Percentiles rank a stretch among this genome's conserved stretches.
These are phyloP conservation scores for Hypsibius dujardini DNA, from an alignment of 1,140 invertebrate genomes.

Conservation along the genomic window DNA sequence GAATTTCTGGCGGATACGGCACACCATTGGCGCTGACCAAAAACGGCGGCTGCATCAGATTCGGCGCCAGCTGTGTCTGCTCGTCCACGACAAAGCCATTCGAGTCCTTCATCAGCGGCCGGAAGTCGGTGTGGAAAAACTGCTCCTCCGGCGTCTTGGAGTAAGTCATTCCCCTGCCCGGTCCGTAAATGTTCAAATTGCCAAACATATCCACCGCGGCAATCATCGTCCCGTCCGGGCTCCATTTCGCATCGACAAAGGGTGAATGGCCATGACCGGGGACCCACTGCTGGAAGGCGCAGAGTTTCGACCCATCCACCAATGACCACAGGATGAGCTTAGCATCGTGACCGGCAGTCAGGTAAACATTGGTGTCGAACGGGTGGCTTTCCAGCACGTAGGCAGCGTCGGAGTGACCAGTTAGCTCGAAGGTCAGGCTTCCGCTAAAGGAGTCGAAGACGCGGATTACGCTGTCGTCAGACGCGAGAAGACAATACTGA, in stretches of 20 bases:
- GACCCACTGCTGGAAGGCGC: conserved; percentile 43
- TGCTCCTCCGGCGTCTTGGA: conserved; percentile 53
- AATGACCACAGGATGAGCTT: conserved; percentile 58
- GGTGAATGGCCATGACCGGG: conserved; percentile 61
- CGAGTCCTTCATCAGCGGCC: conserved; percentile 65
- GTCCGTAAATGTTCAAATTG: conserved; percentile 72
- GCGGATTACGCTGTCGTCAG: conserved; percentile 59
- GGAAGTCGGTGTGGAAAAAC: conserved; percentile 95
- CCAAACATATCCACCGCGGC: conserved; percentile 88
- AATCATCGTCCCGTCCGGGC: conserved; percentile 64
- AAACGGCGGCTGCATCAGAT: conserved; percentile 94
- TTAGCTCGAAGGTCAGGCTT: conserved; percentile 45
- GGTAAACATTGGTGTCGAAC: conserved; percentile 49
- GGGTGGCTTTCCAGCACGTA: conserved; percentile 88
- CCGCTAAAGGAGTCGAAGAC: conserved; percentile 59
- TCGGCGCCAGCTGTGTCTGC: conserved; percentile 85
- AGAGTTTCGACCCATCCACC: conserved; percentile 20
- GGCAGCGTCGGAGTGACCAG: conserved; percentile 75
- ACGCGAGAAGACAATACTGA: conserved; percentile 67
- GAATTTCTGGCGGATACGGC: conserved; percentile 66
- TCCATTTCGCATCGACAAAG: conserved; percentile 76
- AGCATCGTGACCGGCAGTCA: conserved; percentile 91
- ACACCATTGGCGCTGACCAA: conserved; percentile 88
- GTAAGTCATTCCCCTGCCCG: conserved; percentile 44
- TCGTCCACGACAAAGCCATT: conserved; percentile 79